Percentiles rank a stretch among this genome's conserved stretches.
phyloP scores from a whole-genome alignment of 2,888 invertebrate species.

The Pycnomerus fuliginosus region DNA sequence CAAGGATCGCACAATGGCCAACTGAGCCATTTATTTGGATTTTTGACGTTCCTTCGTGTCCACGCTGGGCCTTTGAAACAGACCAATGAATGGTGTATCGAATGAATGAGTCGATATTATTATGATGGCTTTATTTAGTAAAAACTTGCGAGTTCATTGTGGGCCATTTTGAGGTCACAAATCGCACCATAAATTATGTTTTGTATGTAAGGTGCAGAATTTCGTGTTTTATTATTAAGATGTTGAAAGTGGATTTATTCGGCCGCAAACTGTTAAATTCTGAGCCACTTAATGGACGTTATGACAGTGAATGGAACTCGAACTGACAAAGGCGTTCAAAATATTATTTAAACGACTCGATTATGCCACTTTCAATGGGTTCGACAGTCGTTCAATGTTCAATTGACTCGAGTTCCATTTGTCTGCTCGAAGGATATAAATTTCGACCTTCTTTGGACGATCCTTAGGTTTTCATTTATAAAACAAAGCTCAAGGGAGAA shows the following conservation, averaged over 20 bases:
- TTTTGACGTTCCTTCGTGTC: slow-evolving; percentile 36
- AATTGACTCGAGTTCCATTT: too few relatives aligned
- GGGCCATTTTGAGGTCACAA: slow-evolving; percentile 37
- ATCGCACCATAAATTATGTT: slow-evolving; percentile 37
- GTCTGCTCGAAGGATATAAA: too few relatives aligned
- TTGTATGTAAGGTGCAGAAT: slow-evolving; percentile 23
- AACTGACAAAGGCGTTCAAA: slow-evolving; percentile 2
- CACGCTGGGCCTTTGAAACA: slow-evolving; percentile 36
- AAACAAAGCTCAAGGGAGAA: too few relatives aligned
- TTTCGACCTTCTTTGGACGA: too few relatives aligned
- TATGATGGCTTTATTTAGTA: slow-evolving; percentile 36
- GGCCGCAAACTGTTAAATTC: slow-evolving; percentile 26
- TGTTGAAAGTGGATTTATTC: slow-evolving; percentile 21
- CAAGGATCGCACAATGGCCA: slow-evolving; percentile 2
- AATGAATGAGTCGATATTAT: slow-evolving; percentile 31
- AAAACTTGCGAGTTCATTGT: slow-evolving; percentile 32
- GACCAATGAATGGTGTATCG: slow-evolving; percentile 25
- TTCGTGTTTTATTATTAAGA: slow-evolving; percentile 17
- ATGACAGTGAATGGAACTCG: too few relatives aligned
- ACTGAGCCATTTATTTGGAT: slow-evolving; percentile 22
- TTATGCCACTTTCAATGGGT: slow-evolving; percentile 5
- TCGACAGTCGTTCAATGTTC: slow-evolving; percentile 4
- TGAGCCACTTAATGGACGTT: too few relatives aligned
- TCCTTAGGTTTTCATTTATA: too few relatives aligned
- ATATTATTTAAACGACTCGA: slow-evolving; percentile 11